These are phyloP conservation scores for Darevskia mixta DNA, from an alignment of 2,797 vertebrate species.

Conservation along the genomic window DNA sequence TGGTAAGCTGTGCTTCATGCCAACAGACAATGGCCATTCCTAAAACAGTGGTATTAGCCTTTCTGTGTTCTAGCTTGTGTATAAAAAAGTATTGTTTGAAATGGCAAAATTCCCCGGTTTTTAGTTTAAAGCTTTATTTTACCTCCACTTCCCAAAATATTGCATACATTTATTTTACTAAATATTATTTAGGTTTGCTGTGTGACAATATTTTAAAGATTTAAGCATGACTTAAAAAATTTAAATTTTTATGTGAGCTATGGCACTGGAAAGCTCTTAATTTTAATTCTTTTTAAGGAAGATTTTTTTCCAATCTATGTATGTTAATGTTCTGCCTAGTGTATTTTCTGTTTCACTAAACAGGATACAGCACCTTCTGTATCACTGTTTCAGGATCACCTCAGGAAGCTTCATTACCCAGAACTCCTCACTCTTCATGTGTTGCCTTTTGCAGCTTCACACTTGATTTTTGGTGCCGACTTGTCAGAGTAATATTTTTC, in stretches of 20 bases:
- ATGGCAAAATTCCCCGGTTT: slow-evolving; percentile 61
- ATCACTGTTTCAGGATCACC: slow-evolving; percentile 87
- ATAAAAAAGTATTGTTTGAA: slow-evolving; percentile 80
- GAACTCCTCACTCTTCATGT: slow-evolving; percentile 73
- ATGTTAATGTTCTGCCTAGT: slow-evolving; percentile 70
- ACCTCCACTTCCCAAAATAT: slow-evolving; percentile 72
- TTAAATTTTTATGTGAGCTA: slow-evolving; percentile 77
- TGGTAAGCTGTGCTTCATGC: slow-evolving; percentile 79
- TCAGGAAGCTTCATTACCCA: slow-evolving; percentile 90
- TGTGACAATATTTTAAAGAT: slow-evolving; percentile 85
- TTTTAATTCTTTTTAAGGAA: slow-evolving; percentile 65
- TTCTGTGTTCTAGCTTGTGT: slow-evolving; percentile 79
- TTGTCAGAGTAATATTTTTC: slow-evolving; percentile 53
- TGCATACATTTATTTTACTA: slow-evolving; percentile 76
- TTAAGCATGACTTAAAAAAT: slow-evolving; percentile 82
- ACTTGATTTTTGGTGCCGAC: slow-evolving; percentile 82
- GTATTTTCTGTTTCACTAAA: slow-evolving; percentile 68
- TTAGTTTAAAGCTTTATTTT: slow-evolving; percentile 76
- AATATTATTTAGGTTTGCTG: slow-evolving; percentile 85
- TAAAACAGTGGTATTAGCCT: slow-evolving; percentile 81
- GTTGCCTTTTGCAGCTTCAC: slow-evolving; percentile 69
- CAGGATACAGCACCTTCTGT: slow-evolving; percentile 77
- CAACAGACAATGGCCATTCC: slow-evolving; percentile 82
- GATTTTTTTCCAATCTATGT: slow-evolving; percentile 77
- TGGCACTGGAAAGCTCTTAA: slow-evolving; percentile 85